A percentile compares a stretch with the other conserved stretches of the same genome.
Conservation (phyloP, 1,140 invertebrate species). For the Rhizoglyphus robini region DNA sequence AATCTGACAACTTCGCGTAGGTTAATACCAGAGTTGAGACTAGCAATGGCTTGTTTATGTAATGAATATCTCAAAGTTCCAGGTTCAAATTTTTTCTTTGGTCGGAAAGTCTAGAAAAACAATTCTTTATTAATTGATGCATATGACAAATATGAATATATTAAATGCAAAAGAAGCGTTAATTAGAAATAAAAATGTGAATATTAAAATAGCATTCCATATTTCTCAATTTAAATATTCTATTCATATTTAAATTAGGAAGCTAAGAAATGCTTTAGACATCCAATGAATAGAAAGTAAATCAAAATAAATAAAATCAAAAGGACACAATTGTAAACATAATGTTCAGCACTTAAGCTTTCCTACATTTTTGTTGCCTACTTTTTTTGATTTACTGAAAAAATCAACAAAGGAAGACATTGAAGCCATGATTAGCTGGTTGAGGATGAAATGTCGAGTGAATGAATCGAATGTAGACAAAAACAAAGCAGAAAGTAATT, state of each 20-base stretch:
- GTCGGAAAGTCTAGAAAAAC: slow-evolving; percentile 57
- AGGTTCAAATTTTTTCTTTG: slow-evolving; percentile 76
- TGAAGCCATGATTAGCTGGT: slow-evolving; percentile 3
- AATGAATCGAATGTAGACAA: no score
- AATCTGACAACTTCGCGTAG: slow-evolving; percentile 66
- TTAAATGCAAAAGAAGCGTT: neutral
- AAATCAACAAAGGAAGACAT: slow-evolving; percentile 19
- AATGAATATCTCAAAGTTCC: slow-evolving; percentile 80
- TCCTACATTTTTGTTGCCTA: slow-evolving; percentile 18
- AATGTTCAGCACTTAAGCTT: no score
- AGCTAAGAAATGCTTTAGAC: no score
- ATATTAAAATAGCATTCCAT: neutral
- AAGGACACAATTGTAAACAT: neutral
- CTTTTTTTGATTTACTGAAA: slow-evolving; percentile 20
- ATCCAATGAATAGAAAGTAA: neutral
- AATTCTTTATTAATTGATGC: neutral
- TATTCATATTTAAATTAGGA: no score
- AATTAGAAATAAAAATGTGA: no score
- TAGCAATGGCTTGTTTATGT: slow-evolving; percentile 76
- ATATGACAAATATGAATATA: neutral
- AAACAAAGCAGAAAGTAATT: no score
- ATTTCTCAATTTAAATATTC: neutral
- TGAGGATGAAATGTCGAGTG: neutral
- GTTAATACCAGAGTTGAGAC: slow-evolving; percentile 84
- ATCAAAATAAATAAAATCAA: neutral